Percentiles rank a stretch among this genome's conserved stretches.
These are phyloP conservation scores for Heliangelus exortis DNA, from an alignment of 2,797 vertebrate genomes.

Conservation along the genomic window DNA sequence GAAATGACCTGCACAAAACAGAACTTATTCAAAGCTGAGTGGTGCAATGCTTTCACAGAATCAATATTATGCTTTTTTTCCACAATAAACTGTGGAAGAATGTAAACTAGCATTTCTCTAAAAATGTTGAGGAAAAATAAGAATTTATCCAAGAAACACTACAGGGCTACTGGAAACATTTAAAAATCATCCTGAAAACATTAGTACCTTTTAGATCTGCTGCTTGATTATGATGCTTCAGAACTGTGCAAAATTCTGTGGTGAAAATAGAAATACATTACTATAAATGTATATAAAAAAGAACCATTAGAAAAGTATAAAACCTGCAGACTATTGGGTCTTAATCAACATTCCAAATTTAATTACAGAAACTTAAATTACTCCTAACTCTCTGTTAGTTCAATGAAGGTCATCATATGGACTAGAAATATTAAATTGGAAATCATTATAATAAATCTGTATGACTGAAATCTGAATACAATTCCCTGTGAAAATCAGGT, in stretches of 20 bases:
- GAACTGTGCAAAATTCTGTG: neutral
- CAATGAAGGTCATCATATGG: constrained; percentile 9
- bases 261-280: neutral
- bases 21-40: neutral
- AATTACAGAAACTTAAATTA: constrained; percentile 16
- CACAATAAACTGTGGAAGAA: neutral
- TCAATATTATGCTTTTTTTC: neutral
- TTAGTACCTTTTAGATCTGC: neutral
- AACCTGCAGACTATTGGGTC: neutral
- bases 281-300: neutral
- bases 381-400: neutral
- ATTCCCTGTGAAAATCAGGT: constrained; percentile 5
- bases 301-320: neutral
- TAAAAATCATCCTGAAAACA: neutral
- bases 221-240: neutral
- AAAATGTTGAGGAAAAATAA: neutral
- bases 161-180: neutral
- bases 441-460: neutral
- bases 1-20: neutral
- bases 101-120: neutral
- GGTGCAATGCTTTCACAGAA: neutral
- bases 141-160: neutral
- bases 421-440: neutral
- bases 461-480: neutral
- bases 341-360: neutral